These are phyloP conservation scores for Melangyna quadrimaculata DNA, from an alignment of 2,888 invertebrate species.

Conservation along the genomic window DNA sequence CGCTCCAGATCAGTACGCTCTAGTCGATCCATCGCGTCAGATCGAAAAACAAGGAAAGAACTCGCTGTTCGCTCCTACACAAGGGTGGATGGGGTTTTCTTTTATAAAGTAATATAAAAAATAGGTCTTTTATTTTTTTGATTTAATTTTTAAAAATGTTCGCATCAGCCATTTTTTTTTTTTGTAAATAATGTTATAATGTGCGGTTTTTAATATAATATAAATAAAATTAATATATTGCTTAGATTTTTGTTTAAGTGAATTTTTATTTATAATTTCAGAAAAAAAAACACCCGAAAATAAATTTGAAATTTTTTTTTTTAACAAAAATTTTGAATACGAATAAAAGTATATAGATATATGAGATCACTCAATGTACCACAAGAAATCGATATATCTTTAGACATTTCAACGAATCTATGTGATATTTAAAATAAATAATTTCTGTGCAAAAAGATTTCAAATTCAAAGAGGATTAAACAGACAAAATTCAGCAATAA, in stretches of 20 bases:
- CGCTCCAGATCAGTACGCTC: conserved; percentile 79
- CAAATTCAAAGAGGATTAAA: conserved; percentile 25
- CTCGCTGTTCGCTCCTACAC: conserved; percentile 74
- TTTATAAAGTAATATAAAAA: conserved; percentile 57
- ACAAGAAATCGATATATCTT: conserved; percentile 41
- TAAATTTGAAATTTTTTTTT: conserved; percentile 29
- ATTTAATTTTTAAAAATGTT: conserved; percentile 1
- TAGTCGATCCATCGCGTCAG: conserved; percentile 80
- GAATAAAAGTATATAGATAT: conserved; percentile 25
- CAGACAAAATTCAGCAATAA: background rate
- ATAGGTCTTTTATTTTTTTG: background rate
- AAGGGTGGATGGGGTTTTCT: conserved; percentile 75
- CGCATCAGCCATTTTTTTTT: conserved; percentile 11
- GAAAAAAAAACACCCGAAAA: conserved; percentile 39
- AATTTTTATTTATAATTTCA: conserved; percentile 54
- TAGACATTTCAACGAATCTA: conserved; percentile 57
- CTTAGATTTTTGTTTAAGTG: conserved; percentile 8
- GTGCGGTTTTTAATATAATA: conserved; percentile 22
- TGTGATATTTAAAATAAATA: conserved; percentile 67
- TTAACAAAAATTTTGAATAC: conserved; percentile 26
- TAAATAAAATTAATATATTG: conserved; percentile 1
- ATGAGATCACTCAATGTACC: conserved; percentile 62
- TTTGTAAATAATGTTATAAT: conserved; percentile 27
- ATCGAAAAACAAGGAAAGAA: conserved; percentile 75
- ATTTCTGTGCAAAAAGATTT: conserved; percentile 67